These are phyloP conservation scores for Polydrusus pterygomalis DNA, from an alignment of 2,888 invertebrate genomes.

Conservation along the genomic window DNA sequence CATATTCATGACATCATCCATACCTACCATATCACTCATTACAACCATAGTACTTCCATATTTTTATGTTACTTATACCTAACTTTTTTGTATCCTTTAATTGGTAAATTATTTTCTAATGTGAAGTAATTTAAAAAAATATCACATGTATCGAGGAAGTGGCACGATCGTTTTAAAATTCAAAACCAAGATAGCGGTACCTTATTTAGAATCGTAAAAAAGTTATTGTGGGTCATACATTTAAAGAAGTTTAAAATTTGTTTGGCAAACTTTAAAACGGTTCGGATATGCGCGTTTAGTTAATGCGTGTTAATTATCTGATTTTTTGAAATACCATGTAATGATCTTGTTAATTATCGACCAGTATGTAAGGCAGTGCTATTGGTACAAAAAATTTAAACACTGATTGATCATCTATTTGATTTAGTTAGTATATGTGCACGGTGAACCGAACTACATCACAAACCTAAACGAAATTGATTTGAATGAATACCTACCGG, in stretches of 20 bases:
- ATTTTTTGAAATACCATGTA: too few relatives aligned
- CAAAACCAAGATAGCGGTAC: conserved; percentile 13
- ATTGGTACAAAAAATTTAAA: too few relatives aligned
- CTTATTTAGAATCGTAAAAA: conserved; percentile 2
- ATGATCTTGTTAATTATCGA: too few relatives aligned
- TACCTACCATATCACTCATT: not conserved
- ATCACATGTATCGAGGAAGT: conserved; percentile 2
- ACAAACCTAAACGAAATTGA: too few relatives aligned
- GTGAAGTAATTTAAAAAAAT: conserved; percentile 1
- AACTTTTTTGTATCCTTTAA: not conserved
- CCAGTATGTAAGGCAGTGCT: too few relatives aligned
- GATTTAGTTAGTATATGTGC: too few relatives aligned
- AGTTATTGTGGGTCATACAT: conserved; percentile 7
- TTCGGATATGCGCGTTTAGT: not conserved
- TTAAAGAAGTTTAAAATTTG: conserved; percentile 13
- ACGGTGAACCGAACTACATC: too few relatives aligned
- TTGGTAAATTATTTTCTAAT: not conserved
- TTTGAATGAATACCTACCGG: too few relatives aligned
- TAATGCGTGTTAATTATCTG: too few relatives aligned
- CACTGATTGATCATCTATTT: too few relatives aligned
- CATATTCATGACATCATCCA: not conserved
- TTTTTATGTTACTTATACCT: not conserved
- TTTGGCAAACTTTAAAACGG: not conserved
- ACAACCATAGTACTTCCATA: too few relatives aligned
- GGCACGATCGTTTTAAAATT: not conserved